These are phyloP conservation scores for Pristionchus entomophagus DNA, from an alignment of 2,888 invertebrate species.

Conservation along the genomic window DNA sequence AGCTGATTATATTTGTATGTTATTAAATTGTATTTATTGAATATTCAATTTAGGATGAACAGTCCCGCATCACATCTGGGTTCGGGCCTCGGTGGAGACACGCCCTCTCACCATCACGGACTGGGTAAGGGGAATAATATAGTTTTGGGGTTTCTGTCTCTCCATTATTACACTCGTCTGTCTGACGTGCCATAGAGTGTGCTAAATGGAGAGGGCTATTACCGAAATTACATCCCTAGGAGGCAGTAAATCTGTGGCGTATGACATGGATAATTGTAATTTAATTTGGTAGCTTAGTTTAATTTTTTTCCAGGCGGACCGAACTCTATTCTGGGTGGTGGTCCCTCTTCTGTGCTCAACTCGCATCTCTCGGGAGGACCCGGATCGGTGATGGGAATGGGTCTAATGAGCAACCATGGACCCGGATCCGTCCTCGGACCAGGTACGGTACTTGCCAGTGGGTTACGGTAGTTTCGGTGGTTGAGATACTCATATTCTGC, in stretches of 20 bases:
- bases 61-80: conserved; percentile 59
- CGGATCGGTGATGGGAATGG: conserved; percentile 42
- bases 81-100: conserved; percentile 61
- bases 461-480: conserved; percentile 13
- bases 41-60: conserved; percentile 51
- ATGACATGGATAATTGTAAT: no score
- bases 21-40: not conserved
- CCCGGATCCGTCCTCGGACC: conserved; percentile 67
- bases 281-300: no score
- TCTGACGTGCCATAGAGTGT: no score
- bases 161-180: no score
- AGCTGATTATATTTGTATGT: no score
- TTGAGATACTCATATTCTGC: no score
- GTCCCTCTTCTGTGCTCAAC: conserved; percentile 38
- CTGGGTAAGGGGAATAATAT: conserved; percentile 44
- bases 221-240: no score
- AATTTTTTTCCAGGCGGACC: conserved; percentile 48
- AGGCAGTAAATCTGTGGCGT: no score
- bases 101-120: conserved; percentile 60
- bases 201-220: no score
- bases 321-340: conserved; percentile 48
- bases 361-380: conserved; percentile 44
- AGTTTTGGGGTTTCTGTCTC: no score
- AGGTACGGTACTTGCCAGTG: conserved; percentile 53
- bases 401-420: conserved; percentile 51